These are phyloP conservation scores for Girardia tigrina DNA, from an alignment of 2,888 invertebrate species.

Conservation along the genomic window DNA sequence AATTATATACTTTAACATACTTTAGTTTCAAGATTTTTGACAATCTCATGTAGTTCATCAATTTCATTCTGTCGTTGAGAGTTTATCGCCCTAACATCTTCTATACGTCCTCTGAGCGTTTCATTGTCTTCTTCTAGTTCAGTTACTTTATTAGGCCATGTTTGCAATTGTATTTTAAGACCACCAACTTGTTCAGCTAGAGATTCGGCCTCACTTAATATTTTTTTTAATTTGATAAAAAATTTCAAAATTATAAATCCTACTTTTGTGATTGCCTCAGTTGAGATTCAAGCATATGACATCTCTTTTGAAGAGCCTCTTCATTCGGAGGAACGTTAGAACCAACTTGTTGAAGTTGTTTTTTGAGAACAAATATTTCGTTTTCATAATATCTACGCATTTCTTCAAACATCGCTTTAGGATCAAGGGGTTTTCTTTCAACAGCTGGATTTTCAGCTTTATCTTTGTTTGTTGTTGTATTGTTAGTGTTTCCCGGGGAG, in stretches of 20 bases:
- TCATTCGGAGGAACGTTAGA: neutral
- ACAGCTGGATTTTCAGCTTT: neutral
- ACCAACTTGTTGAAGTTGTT: neutral
- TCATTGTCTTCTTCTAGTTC: constrained; percentile 27
- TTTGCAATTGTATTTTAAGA: neutral
- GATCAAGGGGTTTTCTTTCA: neutral
- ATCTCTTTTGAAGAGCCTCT: constrained; percentile 6
- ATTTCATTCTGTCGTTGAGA: neutral
- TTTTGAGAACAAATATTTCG: neutral
- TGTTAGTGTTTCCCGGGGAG: neutral
- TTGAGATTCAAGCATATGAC: constrained; percentile 5
- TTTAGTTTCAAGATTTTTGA: constrained; percentile 4
- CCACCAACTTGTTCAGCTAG: neutral
- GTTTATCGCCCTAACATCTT: constrained; percentile 21
- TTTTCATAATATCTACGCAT: constrained; percentile 10
- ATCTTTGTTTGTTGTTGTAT: neutral
- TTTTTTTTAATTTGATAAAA: neutral
- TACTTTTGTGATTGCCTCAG: constrained; percentile 17
- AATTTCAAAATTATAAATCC: neutral
- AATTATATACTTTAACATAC: no score
- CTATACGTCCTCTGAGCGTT: neutral
- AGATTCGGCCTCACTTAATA: neutral
- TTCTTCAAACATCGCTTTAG: constrained; percentile 12
- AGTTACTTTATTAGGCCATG: constrained; percentile 6
- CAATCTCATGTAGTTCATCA: neutral